phyloP scores from a whole-genome alignment of 2,888 invertebrate species.

The Anagyrus pseudococci region DNA sequence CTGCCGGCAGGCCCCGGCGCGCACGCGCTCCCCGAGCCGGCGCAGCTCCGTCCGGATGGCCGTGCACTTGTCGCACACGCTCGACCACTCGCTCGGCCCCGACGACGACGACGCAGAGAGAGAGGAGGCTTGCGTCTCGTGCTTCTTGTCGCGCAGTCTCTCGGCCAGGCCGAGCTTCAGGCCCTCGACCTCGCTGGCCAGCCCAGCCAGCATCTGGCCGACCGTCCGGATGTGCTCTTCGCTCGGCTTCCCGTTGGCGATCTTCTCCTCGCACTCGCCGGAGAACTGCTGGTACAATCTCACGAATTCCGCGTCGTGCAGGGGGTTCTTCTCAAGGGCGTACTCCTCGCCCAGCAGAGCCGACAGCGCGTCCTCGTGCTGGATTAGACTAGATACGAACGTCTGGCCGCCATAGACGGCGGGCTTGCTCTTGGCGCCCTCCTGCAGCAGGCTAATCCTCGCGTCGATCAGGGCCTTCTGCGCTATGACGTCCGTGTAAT shows the following conservation, averaged over 20 bases:
- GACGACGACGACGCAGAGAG: background rate
- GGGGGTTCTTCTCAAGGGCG: constrained; percentile 61
- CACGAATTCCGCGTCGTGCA: constrained; percentile 72
- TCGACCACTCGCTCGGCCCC: constrained; percentile 61
- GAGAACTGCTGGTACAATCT: constrained; percentile 72
- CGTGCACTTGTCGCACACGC: constrained; percentile 66
- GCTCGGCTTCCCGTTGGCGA: constrained; percentile 44
- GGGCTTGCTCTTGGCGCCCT: constrained; percentile 50
- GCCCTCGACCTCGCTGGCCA: constrained; percentile 58
- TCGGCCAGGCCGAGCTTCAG: constrained; percentile 50
- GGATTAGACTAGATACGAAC: constrained; percentile 55
- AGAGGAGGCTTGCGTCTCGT: background rate
- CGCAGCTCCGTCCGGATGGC: constrained; percentile 56
- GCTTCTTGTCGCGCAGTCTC: constrained; percentile 1
- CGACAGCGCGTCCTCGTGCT: constrained; percentile 53
- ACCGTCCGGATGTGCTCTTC: constrained; percentile 50
- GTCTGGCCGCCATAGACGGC: constrained; percentile 48
- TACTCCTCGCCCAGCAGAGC: constrained; percentile 46
- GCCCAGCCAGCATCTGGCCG: constrained; percentile 52
- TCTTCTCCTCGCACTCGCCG: constrained; percentile 64
- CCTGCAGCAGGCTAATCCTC: constrained; percentile 73
- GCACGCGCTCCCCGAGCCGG: constrained; percentile 60
- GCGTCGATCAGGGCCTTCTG: constrained; percentile 81
- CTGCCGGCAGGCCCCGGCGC: constrained; percentile 60
- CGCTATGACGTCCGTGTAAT: constrained; percentile 75